A percentile compares a stretch with the other conserved stretches of the same genome.
Conservation (phyloP, 1,140 invertebrate species). For the Brachionus angularis region DNA sequence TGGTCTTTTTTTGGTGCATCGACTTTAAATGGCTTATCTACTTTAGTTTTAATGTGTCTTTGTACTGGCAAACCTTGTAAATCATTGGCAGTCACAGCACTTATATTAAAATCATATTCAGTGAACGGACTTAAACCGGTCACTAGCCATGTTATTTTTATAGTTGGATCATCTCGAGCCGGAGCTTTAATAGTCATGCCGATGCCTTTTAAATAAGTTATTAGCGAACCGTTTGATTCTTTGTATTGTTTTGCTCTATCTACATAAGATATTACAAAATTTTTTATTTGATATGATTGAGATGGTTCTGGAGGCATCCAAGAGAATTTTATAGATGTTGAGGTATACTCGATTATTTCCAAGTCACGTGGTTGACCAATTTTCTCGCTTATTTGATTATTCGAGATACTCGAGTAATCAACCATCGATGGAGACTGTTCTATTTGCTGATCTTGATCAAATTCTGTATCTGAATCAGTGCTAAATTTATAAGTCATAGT, state of each 20-base stretch:
- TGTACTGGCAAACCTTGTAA: neutral
- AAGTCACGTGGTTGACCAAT: constrained; percentile 2
- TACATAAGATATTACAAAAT: constrained; percentile 32
- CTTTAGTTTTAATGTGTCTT: constrained; percentile 1
- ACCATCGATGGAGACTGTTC: too few relatives aligned
- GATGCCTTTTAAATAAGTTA: constrained; percentile 13
- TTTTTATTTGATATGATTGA: constrained; percentile 6
- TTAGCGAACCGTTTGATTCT: neutral
- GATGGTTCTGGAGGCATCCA: constrained; percentile 1
- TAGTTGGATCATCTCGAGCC: constrained; percentile 17
- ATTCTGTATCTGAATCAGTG: too few relatives aligned
- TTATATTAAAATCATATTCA: constrained; percentile 35
- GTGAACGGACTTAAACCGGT: constrained; percentile 15
- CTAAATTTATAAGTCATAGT: too few relatives aligned
- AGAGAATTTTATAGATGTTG: constrained; percentile 37
- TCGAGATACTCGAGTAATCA: neutral
- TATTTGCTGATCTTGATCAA: constrained; percentile 5
- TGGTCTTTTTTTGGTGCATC: neutral
- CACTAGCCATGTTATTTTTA: constrained; percentile 22
- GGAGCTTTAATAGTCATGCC: constrained; percentile 12
- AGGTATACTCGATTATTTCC: constrained; percentile 18
- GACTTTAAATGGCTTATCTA: neutral
- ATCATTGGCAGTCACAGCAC: neutral
- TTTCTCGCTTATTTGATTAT: neutral
- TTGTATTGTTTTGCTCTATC: neutral